These are phyloP conservation scores for Drosophila borborema DNA, from an alignment of 2,888 invertebrate genomes.

Conservation along the genomic window DNA sequence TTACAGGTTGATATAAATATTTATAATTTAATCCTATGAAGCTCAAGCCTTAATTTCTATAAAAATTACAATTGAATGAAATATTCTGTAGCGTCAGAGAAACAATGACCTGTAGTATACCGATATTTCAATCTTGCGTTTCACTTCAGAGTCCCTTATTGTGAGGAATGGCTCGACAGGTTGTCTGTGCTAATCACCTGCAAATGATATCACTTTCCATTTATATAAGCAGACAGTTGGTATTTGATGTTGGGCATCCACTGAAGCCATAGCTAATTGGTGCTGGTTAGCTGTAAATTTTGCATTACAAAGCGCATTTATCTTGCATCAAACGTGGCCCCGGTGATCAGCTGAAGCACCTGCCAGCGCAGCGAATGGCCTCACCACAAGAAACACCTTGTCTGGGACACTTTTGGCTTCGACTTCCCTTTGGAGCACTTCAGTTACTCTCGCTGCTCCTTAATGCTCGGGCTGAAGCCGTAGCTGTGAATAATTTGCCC, in stretches of 20 bases:
- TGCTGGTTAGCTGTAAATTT: conserved; percentile 52
- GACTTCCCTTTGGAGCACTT: conserved; percentile 51
- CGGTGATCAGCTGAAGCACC: conserved; percentile 58
- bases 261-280: conserved; percentile 51
- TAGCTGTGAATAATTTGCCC: conserved; percentile 83
- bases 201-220: conserved; percentile 11
- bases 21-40: not conserved
- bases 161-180: not conserved
- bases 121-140: not conserved
- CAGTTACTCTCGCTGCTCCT: conserved; percentile 18
- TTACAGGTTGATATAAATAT: too few relatives aligned
- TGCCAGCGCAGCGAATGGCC: conserved; percentile 71
- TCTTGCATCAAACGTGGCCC: conserved; percentile 61
- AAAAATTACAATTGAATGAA: not conserved
- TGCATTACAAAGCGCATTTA: conserved; percentile 69
- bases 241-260: conserved; percentile 22
- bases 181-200: not conserved
- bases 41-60: too few relatives aligned
- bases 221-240: conserved; percentile 6
- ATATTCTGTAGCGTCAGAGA: not conserved
- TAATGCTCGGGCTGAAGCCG: conserved; percentile 68
- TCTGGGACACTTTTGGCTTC: conserved; percentile 54
- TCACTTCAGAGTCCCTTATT: not conserved
- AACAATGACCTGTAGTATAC: not conserved
- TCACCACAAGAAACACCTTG: conserved; percentile 65